Conservation (phyloP, 2,888 invertebrate genomes). For the Agriopis aurantiaria region DNA sequence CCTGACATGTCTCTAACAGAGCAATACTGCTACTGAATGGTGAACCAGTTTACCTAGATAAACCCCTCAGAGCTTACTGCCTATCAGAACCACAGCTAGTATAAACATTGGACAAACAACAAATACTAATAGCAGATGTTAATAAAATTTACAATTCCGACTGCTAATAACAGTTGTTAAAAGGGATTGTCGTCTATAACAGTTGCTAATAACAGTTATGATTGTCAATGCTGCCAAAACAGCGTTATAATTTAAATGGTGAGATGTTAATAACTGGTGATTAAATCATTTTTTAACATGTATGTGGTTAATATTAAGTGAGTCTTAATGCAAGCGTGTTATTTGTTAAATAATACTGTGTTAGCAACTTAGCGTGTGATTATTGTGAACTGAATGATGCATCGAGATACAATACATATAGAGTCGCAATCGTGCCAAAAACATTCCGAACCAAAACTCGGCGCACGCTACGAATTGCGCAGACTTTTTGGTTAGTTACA, state of each 20-base stretch:
- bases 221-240: neutral
- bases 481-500: too few species aligned
- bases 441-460: too few species aligned
- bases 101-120: neutral
- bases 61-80: too few species aligned
- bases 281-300: conserved; percentile 20
- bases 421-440: too few species aligned
- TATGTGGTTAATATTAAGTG: conserved; percentile 13
- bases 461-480: too few species aligned
- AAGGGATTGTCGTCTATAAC: too few species aligned
- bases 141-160: neutral
- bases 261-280: conserved; percentile 23
- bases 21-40: too few species aligned
- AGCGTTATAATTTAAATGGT: conserved; percentile 11
- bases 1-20: too few species aligned
- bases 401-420: too few species aligned
- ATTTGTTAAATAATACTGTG: neutral
- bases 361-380: neutral
- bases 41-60: too few species aligned
- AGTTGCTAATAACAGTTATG: conserved; percentile 1
- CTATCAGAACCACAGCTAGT: too few species aligned
- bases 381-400: neutral
- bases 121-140: neutral
- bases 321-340: neutral
- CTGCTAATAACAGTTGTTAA: neutral